phyloP scores from a whole-genome alignment of 2,888 invertebrate species.

The Andrena hattorfiana region DNA sequence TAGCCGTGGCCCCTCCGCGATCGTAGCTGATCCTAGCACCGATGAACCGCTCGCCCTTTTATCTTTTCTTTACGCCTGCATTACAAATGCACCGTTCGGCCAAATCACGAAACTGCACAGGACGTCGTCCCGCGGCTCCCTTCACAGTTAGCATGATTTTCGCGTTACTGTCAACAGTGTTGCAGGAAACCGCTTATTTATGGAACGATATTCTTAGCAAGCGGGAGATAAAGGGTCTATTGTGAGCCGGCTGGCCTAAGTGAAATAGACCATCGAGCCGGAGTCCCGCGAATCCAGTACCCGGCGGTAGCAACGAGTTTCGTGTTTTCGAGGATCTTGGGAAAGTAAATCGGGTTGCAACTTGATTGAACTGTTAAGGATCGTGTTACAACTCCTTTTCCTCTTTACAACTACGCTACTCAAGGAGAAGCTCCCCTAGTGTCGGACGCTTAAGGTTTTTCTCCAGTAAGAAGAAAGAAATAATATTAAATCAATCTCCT shows the following conservation, averaged over 20 bases:
- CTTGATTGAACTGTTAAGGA: neutral
- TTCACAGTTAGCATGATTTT: constrained; percentile 64
- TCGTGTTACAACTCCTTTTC: too few species aligned
- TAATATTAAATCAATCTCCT: too few species aligned
- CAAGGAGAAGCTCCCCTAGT: too few species aligned
- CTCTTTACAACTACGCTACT: too few species aligned
- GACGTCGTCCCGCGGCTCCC: constrained; percentile 23
- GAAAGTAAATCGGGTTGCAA: neutral
- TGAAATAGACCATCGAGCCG: constrained; percentile 43
- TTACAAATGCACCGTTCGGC: constrained; percentile 68
- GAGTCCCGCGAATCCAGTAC: constrained; percentile 30
- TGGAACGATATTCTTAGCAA: constrained; percentile 52
- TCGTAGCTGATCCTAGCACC: constrained; percentile 74
- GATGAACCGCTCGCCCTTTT: constrained; percentile 73
- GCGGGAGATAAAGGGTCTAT: constrained; percentile 47
- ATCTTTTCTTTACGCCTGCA: constrained; percentile 74
- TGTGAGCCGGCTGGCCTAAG: constrained; percentile 28
- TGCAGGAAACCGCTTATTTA: constrained; percentile 62
- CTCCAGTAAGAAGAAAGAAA: too few species aligned
- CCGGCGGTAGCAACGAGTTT: neutral
- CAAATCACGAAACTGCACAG: constrained; percentile 63
- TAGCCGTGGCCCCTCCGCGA: constrained; percentile 39
- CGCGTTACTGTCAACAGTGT: constrained; percentile 66
- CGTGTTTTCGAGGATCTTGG: neutral
- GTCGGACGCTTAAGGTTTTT: too few species aligned